These are phyloP conservation scores for Periparus ater DNA, from an alignment of 2,797 vertebrate genomes.

Conservation along the genomic window DNA sequence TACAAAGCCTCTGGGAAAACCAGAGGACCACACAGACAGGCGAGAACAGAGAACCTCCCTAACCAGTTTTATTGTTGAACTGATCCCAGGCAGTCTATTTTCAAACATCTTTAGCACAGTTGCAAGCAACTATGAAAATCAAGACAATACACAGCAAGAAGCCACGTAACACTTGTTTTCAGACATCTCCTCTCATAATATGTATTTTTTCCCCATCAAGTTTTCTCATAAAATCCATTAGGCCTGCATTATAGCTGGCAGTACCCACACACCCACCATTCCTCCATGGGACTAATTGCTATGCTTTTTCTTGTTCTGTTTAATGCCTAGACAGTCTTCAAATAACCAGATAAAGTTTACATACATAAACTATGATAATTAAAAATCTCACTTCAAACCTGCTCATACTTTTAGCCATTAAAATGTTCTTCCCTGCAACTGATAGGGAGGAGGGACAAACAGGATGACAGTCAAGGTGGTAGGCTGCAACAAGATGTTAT, in stretches of 20 bases:
- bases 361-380: background rate
- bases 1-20: background rate
- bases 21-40: conserved; percentile 19
- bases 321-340: background rate
- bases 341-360: background rate
- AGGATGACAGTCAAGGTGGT: fast-evolving
- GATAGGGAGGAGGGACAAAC: fast-evolving
- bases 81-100: background rate
- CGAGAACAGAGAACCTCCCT: background rate
- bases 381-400: background rate
- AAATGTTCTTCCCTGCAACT: background rate
- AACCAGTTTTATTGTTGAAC: conserved; percentile 28
- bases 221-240: background rate
- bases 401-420: background rate
- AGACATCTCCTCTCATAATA: background rate
- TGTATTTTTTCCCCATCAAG: background rate
- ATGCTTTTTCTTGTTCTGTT: background rate
- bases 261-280: background rate
- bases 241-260: background rate
- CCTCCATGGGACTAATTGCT: background rate
- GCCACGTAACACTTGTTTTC: background rate
- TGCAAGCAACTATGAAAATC: background rate
- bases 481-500: background rate
- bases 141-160: background rate
- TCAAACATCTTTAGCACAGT: background rate